phyloP scores from a whole-genome alignment of 2,113 vertebrate genomes.

The Nematolebias whitei region DNA sequence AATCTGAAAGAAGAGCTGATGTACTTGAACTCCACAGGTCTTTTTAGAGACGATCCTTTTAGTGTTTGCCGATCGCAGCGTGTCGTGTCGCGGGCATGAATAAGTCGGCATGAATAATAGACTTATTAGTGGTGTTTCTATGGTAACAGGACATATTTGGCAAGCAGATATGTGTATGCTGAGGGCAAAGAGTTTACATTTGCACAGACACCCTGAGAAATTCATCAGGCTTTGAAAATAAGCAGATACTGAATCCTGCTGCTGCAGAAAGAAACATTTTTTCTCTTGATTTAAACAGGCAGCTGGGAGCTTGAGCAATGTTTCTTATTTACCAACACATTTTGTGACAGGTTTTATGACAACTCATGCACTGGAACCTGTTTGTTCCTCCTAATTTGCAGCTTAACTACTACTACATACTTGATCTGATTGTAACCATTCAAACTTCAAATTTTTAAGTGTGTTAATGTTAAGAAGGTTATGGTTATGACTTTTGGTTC shows the following conservation, averaged over 20 bases:
- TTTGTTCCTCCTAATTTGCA: too few relatives aligned
- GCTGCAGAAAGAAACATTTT: background rate
- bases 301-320: background rate
- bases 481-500: too few relatives aligned
- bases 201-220: constrained; percentile 23
- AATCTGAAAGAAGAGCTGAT: constrained; percentile 35
- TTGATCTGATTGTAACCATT: too few relatives aligned
- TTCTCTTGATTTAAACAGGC: background rate
- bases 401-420: too few relatives aligned
- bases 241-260: constrained; percentile 8
- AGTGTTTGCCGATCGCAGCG: constrained; percentile 40
- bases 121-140: constrained; percentile 68
- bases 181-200: constrained; percentile 40
- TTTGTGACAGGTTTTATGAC: background rate
- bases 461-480: too few relatives aligned
- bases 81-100: constrained; percentile 54
- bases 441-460: too few relatives aligned
- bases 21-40: constrained; percentile 20
- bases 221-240: constrained; percentile 19
- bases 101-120: constrained; percentile 65
- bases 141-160: constrained; percentile 67
- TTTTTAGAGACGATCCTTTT: constrained; percentile 36
- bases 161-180: constrained; percentile 29
- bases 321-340: too few relatives aligned
- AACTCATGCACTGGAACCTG: too few relatives aligned